Percentiles rank a stretch among this genome's conserved stretches.
phyloP scores from a whole-genome alignment of 2,888 invertebrate species.

The Drosophila phalerata region DNA sequence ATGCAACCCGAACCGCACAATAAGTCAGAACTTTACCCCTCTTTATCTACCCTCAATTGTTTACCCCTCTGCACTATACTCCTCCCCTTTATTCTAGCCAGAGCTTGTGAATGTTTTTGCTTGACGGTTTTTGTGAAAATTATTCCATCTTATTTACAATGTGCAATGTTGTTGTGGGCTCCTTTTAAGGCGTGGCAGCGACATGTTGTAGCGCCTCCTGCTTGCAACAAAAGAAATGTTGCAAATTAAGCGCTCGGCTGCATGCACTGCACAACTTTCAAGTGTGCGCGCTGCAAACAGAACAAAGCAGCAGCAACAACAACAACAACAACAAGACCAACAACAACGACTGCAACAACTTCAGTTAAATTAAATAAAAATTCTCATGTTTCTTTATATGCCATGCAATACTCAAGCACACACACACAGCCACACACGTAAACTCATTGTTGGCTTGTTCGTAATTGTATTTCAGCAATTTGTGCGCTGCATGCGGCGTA shows the following conservation, averaged over 20 bases:
- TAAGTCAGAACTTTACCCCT: slow-evolving; percentile 36
- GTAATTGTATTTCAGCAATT: slow-evolving; percentile 75
- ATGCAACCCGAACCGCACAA: slow-evolving; percentile 44
- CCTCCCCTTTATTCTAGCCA: neutral
- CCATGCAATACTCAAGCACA: slow-evolving; percentile 36
- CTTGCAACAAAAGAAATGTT: slow-evolving; percentile 77
- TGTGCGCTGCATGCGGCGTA: slow-evolving; percentile 55
- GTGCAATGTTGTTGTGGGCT: slow-evolving; percentile 50
- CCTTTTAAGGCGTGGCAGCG: slow-evolving; percentile 63
- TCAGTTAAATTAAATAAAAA: slow-evolving; percentile 75
- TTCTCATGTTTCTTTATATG: slow-evolving; percentile 56
- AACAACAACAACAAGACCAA: slow-evolving; percentile 28
- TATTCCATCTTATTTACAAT: slow-evolving; percentile 81
- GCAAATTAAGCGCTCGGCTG: slow-evolving; percentile 79
- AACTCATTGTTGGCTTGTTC: slow-evolving; percentile 37
- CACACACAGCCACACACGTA: slow-evolving; percentile 4
- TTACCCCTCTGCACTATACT: neutral
- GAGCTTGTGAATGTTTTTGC: slow-evolving; percentile 32
- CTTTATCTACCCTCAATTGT: neutral
- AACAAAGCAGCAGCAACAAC: slow-evolving; percentile 44
- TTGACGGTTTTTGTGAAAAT: slow-evolving; percentile 58
- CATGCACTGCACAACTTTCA: slow-evolving; percentile 66
- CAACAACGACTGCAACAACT: slow-evolving; percentile 29
- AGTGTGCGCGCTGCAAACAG: slow-evolving; percentile 55
- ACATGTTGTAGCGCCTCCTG: slow-evolving; percentile 61